Evolutionary conservation across 2,113 vertebrate species (phyloP), one percentile per base, ranked within the genome.

Genomic region (Acanthochromis polyacanthus): DNA sequence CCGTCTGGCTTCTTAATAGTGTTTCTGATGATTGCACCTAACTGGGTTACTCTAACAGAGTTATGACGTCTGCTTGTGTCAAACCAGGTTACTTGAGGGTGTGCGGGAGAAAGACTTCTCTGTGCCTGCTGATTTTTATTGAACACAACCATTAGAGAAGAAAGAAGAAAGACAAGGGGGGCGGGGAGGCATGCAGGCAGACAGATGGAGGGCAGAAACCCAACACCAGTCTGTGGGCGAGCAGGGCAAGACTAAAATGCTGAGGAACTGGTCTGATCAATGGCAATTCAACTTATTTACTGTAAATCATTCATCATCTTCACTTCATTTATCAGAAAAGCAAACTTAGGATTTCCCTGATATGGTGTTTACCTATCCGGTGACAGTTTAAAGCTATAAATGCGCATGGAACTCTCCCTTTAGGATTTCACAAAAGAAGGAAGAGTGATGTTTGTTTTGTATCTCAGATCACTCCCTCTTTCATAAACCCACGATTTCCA

Each of bases 171-270:
- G 14, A 6, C 45, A 60, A 19, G 5, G 48, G 16, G 40, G 60
- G 45, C 0, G 1, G 36, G 50, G 38, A 30, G 40, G 32, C 19
- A 60, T 61, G 20, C 45, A 74, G 64, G 50, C 15, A 2, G 67
- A 73, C 88, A 89, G 84, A 91, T 80, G 82, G 85, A 30, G 11
- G 55, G 53, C 64, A 81, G 85, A 90, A 91, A 88, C 88, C 45
- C 60, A 66, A 90, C 73, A 88, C 85, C 80, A 51, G 46, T 61
- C 53, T 66, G 68, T 61, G 68, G 40, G 52, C 51, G 30, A 71
- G 48, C 46, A 59, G 38, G 22, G 15, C 5, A 46, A 22, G 43
- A 65, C 15, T 65, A 10, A 50, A 48, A 38, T 43, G 50, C 58
- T 73, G 46, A 62, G 80, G 30, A n/a, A 8, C 8, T 23, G n/a